Percentiles rank a stretch among this genome's conserved stretches.
Evolutionary conservation across 2,797 vertebrate genomes (phyloP).

Genomic region (Limnodromus scolopaceus): DNA sequence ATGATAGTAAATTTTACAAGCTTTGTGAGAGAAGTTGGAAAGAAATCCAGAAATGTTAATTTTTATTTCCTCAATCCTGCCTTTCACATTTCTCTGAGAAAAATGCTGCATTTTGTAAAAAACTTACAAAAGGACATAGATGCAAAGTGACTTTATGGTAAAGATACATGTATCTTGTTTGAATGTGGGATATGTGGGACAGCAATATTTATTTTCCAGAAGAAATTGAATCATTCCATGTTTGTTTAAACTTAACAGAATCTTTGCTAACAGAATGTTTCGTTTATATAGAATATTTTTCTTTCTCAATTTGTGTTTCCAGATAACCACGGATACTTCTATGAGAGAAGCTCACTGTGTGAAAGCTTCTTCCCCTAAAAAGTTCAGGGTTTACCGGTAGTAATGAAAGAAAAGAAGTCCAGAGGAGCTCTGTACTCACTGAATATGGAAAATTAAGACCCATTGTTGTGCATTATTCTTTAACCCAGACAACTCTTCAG

Average conservation of each 20-base stretch:
- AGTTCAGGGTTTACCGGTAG: background rate
- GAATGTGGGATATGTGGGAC: background rate
- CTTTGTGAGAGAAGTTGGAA: background rate
- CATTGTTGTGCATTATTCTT: background rate
- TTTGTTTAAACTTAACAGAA: background rate
- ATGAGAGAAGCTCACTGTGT: background rate
- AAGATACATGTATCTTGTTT: background rate
- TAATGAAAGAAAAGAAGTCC: background rate
- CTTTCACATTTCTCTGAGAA: background rate
- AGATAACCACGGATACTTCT: background rate
- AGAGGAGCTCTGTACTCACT: background rate
- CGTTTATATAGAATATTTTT: background rate
- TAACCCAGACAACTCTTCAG: background rate
- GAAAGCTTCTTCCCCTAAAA: background rate
- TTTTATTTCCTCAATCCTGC: background rate
- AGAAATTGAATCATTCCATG: background rate
- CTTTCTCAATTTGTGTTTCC: background rate
- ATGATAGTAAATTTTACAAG: background rate
- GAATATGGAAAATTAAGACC: background rate
- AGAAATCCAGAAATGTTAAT: background rate
- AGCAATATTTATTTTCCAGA: background rate
- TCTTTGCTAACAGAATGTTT: background rate
- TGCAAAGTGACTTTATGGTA: background rate
- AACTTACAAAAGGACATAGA: background rate
- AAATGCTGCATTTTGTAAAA: background rate